Percentiles rank a stretch among this genome's conserved stretches.
These are phyloP conservation scores for Tolypeutes matacus DNA, from an alignment of 2,797 vertebrate species.

Conservation along the genomic window DNA sequence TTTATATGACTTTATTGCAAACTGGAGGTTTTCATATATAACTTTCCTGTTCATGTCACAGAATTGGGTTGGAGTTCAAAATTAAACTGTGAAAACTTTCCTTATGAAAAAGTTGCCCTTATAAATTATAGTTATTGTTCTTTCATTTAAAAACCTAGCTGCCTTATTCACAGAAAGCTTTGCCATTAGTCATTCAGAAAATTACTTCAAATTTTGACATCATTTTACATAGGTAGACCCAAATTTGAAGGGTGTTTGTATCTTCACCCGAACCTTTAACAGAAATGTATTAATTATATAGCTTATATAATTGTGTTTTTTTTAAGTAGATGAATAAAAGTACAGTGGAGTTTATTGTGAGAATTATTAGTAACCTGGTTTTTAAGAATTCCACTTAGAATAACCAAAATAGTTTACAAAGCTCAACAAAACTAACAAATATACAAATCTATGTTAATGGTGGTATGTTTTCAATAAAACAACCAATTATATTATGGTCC, in stretches of 20 bases:
- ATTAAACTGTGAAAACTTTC: not conserved
- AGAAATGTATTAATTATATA: not conserved
- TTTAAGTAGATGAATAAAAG: no score
- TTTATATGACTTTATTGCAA: not conserved
- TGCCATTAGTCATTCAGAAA: not conserved
- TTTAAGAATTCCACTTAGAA: no score
- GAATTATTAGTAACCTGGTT: no score
- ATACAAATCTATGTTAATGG: no score
- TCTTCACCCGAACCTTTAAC: rapidly evolving
- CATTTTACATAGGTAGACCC: no score
- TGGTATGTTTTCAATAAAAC: not conserved
- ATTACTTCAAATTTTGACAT: not conserved
- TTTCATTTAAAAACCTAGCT: not conserved
- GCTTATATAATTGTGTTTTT: no score
- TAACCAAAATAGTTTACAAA: no score
- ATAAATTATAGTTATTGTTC: not conserved
- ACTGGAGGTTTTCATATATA: not conserved
- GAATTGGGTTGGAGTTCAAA: not conserved
- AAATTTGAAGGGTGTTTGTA: not conserved
- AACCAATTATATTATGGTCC: not conserved
- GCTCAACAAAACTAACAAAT: no score
- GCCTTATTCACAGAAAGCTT: not conserved
- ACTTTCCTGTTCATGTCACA: not conserved
- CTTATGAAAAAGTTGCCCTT: not conserved
- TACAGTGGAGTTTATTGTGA: no score